Base-by-base conservation (phyloP, 1,140 invertebrate species). In the Drosophila navojoa region DNA sequence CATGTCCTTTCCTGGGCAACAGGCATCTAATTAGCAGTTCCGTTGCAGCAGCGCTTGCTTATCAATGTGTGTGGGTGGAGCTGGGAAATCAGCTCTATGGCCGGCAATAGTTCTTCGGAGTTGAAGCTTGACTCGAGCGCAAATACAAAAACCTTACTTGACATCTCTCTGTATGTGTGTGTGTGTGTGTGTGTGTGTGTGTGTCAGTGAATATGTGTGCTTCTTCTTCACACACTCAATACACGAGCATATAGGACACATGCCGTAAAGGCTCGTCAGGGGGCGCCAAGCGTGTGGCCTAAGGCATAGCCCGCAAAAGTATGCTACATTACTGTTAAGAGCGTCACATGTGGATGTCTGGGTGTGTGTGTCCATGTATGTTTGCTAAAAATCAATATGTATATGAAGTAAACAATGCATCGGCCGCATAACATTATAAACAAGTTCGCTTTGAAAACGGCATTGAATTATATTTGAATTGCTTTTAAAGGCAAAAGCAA, bases 321-420 rank as follows among this genome's bases (percentile, higher is more conserved):
- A 86, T 87, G 81, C 75, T 80, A 85, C 76, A 72, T 70, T 85
- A 59, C 70, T 72, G 75, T 62, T 55, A 75, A 49, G 52, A 58
- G 50, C 63, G 4, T 38, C 16, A 27, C 7, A n/a, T 62, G 35
- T 47, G 32, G 5, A 11, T 53, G 49, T 60, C 19, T 45, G 49
- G 44, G 32, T 32, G 32, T 32, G 32, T 32, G 9, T 29, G 5
- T 29, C 32, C 49, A 66, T 44, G 27, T 38, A 50, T 62, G 53
- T 47, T 50, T 42, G 29, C 22, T 38, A 45, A 72, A 72, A 72
- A 72, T 73, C 62, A 62, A 77, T 77, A 60, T 53, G 58, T 79
- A 84, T 87, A 87, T 87, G 79, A 87, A 72, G 86, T 81, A 72
- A 60, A 45, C 72, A 76, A 63, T 71, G 27, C 70, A 76, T 58